phyloP scores from a whole-genome alignment of 2,888 invertebrate species.

The Agapetus fuscipes region DNA sequence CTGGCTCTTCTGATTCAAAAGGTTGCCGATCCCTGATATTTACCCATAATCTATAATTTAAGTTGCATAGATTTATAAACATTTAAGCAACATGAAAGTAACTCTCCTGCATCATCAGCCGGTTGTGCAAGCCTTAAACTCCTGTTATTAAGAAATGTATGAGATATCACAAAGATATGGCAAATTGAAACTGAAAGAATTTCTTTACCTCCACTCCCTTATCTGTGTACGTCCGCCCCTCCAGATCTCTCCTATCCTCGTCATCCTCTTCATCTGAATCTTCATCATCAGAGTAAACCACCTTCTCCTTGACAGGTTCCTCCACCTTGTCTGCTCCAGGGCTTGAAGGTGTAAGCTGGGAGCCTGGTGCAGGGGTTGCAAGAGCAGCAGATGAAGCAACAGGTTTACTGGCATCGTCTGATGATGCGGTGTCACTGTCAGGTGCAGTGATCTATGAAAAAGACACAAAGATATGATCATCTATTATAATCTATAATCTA shows the following conservation, averaged over 20 bases:
- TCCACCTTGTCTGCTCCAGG: too few relatives aligned
- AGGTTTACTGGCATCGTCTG: background rate
- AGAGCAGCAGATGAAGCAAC: background rate
- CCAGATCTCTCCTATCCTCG: slow-evolving; percentile 66
- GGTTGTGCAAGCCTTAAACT: too few relatives aligned
- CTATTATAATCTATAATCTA: too few relatives aligned
- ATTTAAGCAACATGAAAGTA: too few relatives aligned
- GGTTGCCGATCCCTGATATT: too few relatives aligned
- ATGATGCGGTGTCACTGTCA: background rate
- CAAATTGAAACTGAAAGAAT: too few relatives aligned
- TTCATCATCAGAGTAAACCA: slow-evolving; percentile 46
- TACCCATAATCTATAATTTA: too few relatives aligned
- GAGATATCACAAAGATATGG: too few relatives aligned
- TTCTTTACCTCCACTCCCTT: slow-evolving; percentile 62
- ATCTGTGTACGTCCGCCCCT: slow-evolving; percentile 69
- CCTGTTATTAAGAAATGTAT: too few relatives aligned
- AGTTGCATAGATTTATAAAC: too few relatives aligned
- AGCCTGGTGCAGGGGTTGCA: slow-evolving; percentile 8
- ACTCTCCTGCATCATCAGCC: too few relatives aligned
- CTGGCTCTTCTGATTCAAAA: too few relatives aligned
- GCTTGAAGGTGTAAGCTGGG: slow-evolving; percentile 8
- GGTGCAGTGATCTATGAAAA: background rate
- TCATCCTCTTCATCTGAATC: slow-evolving; percentile 52
- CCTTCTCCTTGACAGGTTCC: slow-evolving; percentile 27
- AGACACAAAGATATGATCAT: background rate